A percentile compares a stretch with the other conserved stretches of the same genome.
Conservation (phyloP, 2,113 vertebrate species). For the Lepisosteus osseus region DNA sequence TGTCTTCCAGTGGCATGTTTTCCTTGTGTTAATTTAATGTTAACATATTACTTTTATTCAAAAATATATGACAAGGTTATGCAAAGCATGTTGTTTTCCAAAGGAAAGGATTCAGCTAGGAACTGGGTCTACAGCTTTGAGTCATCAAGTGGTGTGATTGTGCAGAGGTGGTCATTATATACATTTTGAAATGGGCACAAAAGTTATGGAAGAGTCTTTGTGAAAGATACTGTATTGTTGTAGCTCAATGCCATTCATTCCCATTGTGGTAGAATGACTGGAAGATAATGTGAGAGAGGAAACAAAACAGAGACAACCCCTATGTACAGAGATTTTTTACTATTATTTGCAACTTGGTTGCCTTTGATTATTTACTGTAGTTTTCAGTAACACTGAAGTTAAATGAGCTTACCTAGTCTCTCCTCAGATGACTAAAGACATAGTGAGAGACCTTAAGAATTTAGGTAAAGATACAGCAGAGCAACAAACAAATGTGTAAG, state of each 20-base stretch:
- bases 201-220: too few species aligned
- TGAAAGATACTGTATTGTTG: too few species aligned
- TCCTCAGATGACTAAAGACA: constrained; percentile 1
- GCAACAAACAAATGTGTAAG: too few species aligned
- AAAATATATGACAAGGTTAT: constrained; percentile 61
- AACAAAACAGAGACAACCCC: background rate
- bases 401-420: background rate
- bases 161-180: too few species aligned
- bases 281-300: background rate
- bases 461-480: too few species aligned
- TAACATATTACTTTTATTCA: constrained; percentile 70
- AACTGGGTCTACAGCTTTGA: too few species aligned
- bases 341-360: background rate
- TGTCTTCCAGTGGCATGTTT: constrained; percentile 52
- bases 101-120: constrained; percentile 47
- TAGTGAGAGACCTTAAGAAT: background rate
- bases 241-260: too few species aligned
- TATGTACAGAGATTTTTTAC: background rate
- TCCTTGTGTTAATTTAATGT: constrained; percentile 67
- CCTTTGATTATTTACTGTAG: background rate
- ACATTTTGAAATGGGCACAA: too few species aligned
- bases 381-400: background rate
- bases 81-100: constrained; percentile 53
- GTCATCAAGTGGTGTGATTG: too few species aligned
- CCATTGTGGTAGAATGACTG: background rate